Evolutionary conservation across 2,113 vertebrate genomes (phyloP), one percentile per base, ranked within the genome.

Genomic region (Nothocercus nigrocapillus): DNA sequence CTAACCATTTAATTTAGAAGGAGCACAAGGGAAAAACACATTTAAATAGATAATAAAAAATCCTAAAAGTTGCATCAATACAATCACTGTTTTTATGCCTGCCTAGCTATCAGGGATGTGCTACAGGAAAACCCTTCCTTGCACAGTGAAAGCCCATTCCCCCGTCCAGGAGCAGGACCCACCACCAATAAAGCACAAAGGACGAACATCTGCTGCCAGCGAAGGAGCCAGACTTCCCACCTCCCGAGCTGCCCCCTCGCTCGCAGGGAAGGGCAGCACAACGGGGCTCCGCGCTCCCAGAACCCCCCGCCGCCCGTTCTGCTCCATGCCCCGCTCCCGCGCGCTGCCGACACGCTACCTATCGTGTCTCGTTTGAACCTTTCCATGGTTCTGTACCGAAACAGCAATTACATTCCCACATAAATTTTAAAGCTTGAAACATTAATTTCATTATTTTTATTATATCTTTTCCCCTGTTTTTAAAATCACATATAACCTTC

Each of bases 291-390:
- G 36, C 9, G 8, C 63, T 83, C 14, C 6, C 1, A 8, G 11
- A 49, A 4, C 49, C 0, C 8, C 13, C 15, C 42, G 22, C 8
- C 5, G 27, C 42, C 74, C 47, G 45, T 2, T 32, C 74, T 51
- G 73, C 69, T 27, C 54, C 0, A 0, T 7, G 66, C 15, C 9
- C 36, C 7, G 1, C 36, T 45, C 69, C 36, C 49, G 13, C 54
- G 0, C 13, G 4, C 22, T 18, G 28, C 18, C 32, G 0, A 7
- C 1, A 0, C 1, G 2, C 3, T 4, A 8, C 74, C 79, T 28
- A 27, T 1, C 2, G 28, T 30, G 7, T 5, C 32, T 9, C 5
- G 0, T 2, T 20, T 2, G 34, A 72, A 4, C 4, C 85, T 53
- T 45, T 8, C 70, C 2, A 0, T 1, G 0, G 0, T 1, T 16